Conservation (phyloP, 2,888 invertebrate species). For the Anodontia alba region DNA sequence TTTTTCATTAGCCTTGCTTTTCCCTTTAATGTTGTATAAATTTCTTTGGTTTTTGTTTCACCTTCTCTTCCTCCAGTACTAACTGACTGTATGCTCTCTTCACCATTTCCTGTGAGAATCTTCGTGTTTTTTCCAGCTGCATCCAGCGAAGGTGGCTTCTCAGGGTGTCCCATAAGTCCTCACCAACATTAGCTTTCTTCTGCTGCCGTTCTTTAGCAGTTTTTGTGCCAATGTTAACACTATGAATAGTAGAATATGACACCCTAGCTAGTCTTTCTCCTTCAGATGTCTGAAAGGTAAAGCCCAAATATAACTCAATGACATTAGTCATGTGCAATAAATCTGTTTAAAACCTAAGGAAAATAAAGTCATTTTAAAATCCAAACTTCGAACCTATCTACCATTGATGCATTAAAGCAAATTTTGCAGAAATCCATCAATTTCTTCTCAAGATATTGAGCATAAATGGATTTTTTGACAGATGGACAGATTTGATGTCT, state of each 20-base stretch:
- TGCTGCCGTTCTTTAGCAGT: conserved; percentile 69
- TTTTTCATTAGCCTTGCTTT: too few species aligned
- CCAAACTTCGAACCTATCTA: too few species aligned
- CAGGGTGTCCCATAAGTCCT: conserved; percentile 78
- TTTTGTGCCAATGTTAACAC: conserved; percentile 74
- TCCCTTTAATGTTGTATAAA: too few species aligned
- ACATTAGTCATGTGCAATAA: too few species aligned
- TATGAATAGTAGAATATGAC: conserved; percentile 72
- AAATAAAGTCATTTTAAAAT: too few species aligned
- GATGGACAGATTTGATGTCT: too few species aligned
- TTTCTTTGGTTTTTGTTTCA: too few species aligned
- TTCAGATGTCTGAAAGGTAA: conserved; percentile 62
- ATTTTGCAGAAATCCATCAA: too few species aligned
- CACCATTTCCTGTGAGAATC: conserved; percentile 70
- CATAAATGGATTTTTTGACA: too few species aligned
- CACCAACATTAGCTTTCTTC: conserved; percentile 58
- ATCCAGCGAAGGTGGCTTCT: conserved; percentile 69
- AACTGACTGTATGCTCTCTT: conserved; percentile 59
- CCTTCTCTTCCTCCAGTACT: conserved; percentile 38
- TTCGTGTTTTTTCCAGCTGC: conserved; percentile 64
- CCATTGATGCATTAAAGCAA: too few species aligned
- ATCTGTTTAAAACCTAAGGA: too few species aligned
- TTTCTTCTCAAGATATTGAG: too few species aligned
- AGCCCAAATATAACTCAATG: not conserved
- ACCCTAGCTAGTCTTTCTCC: conserved; percentile 74